Evolutionary conservation across 2,888 invertebrate species (phyloP).

Genomic region (Pyrgus malvae): DNA sequence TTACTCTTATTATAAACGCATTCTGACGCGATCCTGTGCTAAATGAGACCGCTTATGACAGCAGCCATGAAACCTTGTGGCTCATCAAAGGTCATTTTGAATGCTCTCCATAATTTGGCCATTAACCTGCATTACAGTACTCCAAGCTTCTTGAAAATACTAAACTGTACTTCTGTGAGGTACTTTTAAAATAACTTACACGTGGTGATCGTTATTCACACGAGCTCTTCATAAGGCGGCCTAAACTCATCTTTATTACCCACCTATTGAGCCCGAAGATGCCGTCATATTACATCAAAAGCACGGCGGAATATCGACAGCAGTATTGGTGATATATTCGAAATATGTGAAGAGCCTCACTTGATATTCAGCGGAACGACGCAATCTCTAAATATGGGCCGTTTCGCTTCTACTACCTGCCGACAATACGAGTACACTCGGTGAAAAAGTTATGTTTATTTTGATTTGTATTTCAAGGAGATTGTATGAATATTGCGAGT

Average conservation of each 20-base stretch:
- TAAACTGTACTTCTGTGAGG: too few relatives aligned
- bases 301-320: conserved; percentile 18
- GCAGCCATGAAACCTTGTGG: too few relatives aligned
- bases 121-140: too few relatives aligned
- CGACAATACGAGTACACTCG: background rate
- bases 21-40: conserved; percentile 7
- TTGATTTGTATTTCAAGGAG: background rate
- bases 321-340: conserved; percentile 21
- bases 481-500: too few relatives aligned
- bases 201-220: too few relatives aligned
- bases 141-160: too few relatives aligned
- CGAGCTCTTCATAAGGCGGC: background rate
- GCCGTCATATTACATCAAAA: conserved; percentile 15
- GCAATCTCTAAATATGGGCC: conserved; percentile 26
- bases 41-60: too few relatives aligned
- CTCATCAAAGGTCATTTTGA: too few relatives aligned
- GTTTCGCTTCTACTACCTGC: conserved; percentile 8
- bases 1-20: too few relatives aligned
- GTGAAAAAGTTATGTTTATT: background rate
- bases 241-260: conserved; percentile 7
- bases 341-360: conserved; percentile 20
- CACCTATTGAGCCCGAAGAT: conserved; percentile 7
- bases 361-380: conserved; percentile 24
- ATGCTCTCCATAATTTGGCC: too few relatives aligned
- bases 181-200: background rate